Base-by-base conservation (phyloP, 2,113 vertebrate species). In the Festucalex cinctus region DNA sequence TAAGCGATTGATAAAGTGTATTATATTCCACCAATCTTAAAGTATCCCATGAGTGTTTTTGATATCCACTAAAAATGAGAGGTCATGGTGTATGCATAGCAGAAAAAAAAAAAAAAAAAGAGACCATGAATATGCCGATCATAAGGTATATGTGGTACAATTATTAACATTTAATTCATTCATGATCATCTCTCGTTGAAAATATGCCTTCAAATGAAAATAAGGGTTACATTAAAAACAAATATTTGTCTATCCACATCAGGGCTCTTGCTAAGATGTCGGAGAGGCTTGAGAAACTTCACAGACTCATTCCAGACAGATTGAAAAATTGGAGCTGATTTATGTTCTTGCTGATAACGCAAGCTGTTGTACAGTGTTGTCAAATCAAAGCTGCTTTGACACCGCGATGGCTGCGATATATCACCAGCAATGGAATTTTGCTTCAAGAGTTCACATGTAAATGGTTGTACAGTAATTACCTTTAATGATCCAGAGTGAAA, bases 351-450 rank as follows among this genome's bases (percentile, higher is more conserved):
- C 19, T 36, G 32, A 59, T 37, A 26, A 24, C 5, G 43, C 41
- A 32, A 9, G 16, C 3, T 9, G 56, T 19, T 35, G 22, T 39
- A 37, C 4, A 49, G 5, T 53, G 22, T 26, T 35, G 66, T 41
- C 67, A 61, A 32, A 63, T 51, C 36, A 37, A n/a, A 68, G 53
- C 48, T 17, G 65, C 5, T 36, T 22, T 51, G 49, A 69, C 44
- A 66, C 62, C 26, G 63, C 57, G 56, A 43, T 28, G 37, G 46
- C 64, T 35, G 39, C 59, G 64, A 78, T 79, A 44, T 74, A 77
- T 73, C 65, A 69, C 17, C 2, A 54, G 19, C 60, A 9, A 16
- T 58, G 60, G 49, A 58, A 62, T 72, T 63, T 43, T 26, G 28
- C 26, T 48, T 62, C 54, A 20, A 56, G 56, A 3, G 4, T 39